Base-by-base conservation (phyloP, 2,113 vertebrate genomes). In the Hemiprocne comata region DNA sequence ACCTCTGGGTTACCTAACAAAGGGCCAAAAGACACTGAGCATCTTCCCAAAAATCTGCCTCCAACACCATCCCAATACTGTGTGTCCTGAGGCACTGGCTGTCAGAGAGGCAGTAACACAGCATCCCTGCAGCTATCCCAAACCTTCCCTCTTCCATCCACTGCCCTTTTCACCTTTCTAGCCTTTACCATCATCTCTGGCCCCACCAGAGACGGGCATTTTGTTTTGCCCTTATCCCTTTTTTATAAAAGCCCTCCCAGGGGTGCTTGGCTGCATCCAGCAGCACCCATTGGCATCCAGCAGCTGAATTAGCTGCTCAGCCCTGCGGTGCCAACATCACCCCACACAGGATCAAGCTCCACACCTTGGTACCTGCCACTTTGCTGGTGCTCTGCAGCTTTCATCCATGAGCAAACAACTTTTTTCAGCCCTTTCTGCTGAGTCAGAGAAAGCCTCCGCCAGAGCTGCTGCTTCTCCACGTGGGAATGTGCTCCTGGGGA, bases 381-480 rank as follows among this genome's bases (percentile, higher is more conserved):
- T 34, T 13, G 19, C 78, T 23, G 3, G 57, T 1, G 5, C 4
- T 1, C 67, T 34, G 85, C 78, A 60, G 51, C 60, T 83, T 79
- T 50, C 64, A 42, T 10, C 85, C 21, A 0, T 3, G 7, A 76
- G 51, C 78, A 76, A 77, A 85, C 23, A 25, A 14, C 3, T 0
- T 54, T 89, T 87, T 82, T 18, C 75, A 66, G 72, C 0, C 0
- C 7, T 83, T 95, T 80, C 82, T 96, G 94, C 96, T 90, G 94
- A 96, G 90, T 96, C 94, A 95, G 92, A 93, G 85, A 67, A 93
- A 5, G 48, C 46, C 90, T 73, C 78, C 0, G 5, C 3, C 2
- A 73, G 75, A 66, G 91, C 85, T 65, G 78, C 91, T 65, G 87
- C 95, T 88, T 36, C 85, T 87, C 95, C 92, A 91, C 28, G 38